Conservation (phyloP, 2,797 vertebrate genomes). For the Coendou prehensilis region DNA sequence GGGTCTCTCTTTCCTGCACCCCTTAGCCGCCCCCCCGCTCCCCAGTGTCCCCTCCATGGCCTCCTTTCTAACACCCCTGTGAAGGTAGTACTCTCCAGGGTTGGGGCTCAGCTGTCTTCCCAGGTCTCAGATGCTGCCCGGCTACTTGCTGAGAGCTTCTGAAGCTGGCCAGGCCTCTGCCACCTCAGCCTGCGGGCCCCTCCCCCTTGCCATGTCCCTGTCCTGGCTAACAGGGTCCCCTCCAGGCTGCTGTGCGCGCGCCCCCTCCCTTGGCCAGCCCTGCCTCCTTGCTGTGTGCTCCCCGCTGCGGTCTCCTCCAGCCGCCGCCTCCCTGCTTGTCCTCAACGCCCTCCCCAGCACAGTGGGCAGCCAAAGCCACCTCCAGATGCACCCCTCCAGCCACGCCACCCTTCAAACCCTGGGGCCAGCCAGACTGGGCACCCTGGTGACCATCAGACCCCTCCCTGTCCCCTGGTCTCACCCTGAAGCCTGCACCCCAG, state of each 20-base stretch:
- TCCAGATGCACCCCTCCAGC: neutral
- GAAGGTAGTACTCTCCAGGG: neutral
- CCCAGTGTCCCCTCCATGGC: neutral
- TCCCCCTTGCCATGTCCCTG: neutral
- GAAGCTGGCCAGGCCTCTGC: neutral
- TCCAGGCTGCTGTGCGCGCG: neutral
- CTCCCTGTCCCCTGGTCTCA: neutral
- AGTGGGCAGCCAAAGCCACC: neutral
- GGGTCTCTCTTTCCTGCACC: neutral
- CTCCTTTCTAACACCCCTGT: neutral
- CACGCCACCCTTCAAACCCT: neutral
- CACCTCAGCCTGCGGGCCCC: fast-evolving
- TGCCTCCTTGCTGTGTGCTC: neutral
- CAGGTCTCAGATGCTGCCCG: neutral
- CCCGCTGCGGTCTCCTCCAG: neutral
- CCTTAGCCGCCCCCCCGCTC: fast-evolving
- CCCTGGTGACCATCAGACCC: neutral
- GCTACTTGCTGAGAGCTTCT: neutral
- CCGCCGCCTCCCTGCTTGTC: neutral
- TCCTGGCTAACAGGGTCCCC: neutral
- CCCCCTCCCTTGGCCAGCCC: neutral
- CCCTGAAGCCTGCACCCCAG: neutral
- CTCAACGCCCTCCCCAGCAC: neutral
- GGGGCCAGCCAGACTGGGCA: neutral
- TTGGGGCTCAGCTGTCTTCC: neutral